Conservation (phyloP, 1,140 invertebrate genomes). For the Acyrthosiphon pisum region DNA sequence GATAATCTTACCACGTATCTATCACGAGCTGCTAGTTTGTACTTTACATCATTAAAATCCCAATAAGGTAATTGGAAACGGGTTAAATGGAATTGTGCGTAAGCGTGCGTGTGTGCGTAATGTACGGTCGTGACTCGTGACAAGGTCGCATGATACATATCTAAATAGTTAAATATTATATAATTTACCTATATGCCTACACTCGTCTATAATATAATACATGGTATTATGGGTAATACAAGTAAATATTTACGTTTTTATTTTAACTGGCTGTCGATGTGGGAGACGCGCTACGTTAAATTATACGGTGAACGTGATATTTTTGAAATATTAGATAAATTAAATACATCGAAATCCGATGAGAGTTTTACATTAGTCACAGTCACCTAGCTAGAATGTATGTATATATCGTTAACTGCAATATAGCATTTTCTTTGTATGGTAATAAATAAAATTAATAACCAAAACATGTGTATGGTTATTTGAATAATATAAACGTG, state of each 20-base stretch:
- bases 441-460: neutral
- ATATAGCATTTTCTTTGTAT: neutral
- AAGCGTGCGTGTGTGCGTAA: neutral
- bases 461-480: neutral
- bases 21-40: neutral
- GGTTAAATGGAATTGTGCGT: neutral
- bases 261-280: neutral
- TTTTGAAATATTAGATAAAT: constrained; percentile 14
- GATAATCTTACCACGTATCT: neutral
- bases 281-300: neutral
- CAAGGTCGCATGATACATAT: neutral
- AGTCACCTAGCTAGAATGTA: neutral
- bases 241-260: neutral
- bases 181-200: neutral
- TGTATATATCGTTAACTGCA: neutral
- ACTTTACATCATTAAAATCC: neutral
- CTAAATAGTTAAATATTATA: constrained; percentile 13
- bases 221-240: neutral
- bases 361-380: neutral
- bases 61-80: constrained; percentile 8
- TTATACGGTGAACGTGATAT: neutral
- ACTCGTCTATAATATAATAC: neutral
- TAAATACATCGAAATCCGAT: neutral
- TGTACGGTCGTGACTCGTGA: constrained; percentile 14
- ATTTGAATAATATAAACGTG: constrained; percentile 15